Base-by-base conservation (phyloP, 2,113 vertebrate species). In the Phyllopteryx taeniolatus region DNA sequence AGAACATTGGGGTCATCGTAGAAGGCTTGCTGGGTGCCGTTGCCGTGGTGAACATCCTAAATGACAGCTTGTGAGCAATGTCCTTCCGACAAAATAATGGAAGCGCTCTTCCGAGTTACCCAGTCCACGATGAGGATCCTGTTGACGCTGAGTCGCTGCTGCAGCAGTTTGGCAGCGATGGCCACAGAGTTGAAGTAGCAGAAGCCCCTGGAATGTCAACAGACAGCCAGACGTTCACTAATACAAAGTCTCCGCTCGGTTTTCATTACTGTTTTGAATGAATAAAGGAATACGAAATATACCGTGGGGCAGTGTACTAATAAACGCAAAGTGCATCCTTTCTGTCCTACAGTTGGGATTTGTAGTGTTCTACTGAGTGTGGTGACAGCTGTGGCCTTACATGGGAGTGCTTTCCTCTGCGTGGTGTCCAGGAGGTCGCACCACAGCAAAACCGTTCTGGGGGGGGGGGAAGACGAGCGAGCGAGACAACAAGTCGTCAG, bases 321-420 rank as follows among this genome's bases (percentile, higher is more conserved):
- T 67, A 70, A 75, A 84, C 54, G 65, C 44, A 60, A 35, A 73
- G 54, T 54, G 74, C 44, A 70, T 74, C 3, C 68, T 75, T 77
- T 74, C 43, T 72, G 19, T 53, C 76, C 72, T 53, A 78, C 70
- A 71, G 56, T 0, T 75, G 69, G 56, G 67, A 22, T 82, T 72
- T 85, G 74, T 75, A 3, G 27, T 61, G 31, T 61, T 31, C 22
- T 35, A 2, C 42, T 35, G 57, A 69, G 69, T 39, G 75, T 0
- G 72, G 49, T 14, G 74, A 59, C 8, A 2, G 69, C 65, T 73
- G 74, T 39, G 70, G 72, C 73, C 97, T 95, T 85, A 99, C 98
- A 99, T 99, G 82, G 97, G 97, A 0, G 97, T 98, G 91, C 96
- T 98, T 87, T 99, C 96, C 88, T 99, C 98, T 0, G 98, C 98